Evolutionary conservation across 2,888 invertebrate species (phyloP).

Genomic region (Ophioninae sp.): DNA sequence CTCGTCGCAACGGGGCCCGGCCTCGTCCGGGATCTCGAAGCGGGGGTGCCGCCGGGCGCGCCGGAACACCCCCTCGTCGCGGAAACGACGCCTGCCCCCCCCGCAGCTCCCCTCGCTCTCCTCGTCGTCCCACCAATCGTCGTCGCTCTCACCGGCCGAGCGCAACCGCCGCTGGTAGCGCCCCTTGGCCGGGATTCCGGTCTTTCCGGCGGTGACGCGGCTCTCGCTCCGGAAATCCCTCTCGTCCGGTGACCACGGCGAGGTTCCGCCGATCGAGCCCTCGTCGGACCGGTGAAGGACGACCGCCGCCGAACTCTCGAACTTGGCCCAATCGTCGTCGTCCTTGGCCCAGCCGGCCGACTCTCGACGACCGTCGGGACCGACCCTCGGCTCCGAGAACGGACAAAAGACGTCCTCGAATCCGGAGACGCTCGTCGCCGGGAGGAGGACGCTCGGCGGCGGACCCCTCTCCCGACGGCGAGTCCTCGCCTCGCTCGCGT

Average conservation of each 20-base stretch:
- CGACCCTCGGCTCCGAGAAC: constrained; percentile 69
- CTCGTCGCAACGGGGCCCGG: constrained; percentile 73
- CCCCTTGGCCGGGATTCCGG: constrained; percentile 80
- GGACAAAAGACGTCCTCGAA: constrained; percentile 77
- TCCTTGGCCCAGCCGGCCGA: constrained; percentile 68
- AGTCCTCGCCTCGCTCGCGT: constrained; percentile 57
- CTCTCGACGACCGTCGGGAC: constrained; percentile 65
- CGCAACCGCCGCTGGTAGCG: constrained; percentile 74
- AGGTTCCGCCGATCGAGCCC: constrained; percentile 81
- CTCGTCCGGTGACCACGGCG: constrained; percentile 91
- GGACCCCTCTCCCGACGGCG: constrained; percentile 32
- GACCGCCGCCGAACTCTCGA: constrained; percentile 74
- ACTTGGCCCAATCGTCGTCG: constrained; percentile 79
- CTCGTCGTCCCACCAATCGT: constrained; percentile 81
- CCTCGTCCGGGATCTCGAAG: constrained; percentile 72
- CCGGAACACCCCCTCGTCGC: constrained; percentile 81
- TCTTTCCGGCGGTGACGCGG: constrained; percentile 64
- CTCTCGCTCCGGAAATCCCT: constrained; percentile 83
- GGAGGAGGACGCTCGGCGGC: constrained; percentile 11
- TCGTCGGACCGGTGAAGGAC: constrained; percentile 76
- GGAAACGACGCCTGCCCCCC: constrained; percentile 71
- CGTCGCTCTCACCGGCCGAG: constrained; percentile 81
- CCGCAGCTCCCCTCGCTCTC: constrained; percentile 80
- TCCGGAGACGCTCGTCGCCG: constrained; percentile 65
- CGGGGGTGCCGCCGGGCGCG: constrained; percentile 72